Evolutionary conservation across 2,797 vertebrate species (phyloP), one percentile per base, ranked within the genome.

Genomic region (Oophaga sylvatica): DNA sequence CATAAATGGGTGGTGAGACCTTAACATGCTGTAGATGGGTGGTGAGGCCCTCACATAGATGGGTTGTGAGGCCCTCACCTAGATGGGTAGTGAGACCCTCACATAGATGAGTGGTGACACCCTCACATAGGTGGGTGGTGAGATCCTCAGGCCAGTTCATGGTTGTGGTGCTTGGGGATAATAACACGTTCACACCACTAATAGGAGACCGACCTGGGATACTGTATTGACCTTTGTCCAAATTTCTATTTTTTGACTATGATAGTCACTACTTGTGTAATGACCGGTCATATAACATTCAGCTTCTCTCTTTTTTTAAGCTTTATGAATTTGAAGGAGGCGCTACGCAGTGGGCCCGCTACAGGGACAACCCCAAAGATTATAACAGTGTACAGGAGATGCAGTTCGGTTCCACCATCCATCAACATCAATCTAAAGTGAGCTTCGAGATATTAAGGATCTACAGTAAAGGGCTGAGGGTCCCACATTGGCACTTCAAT

Each of bases 401-500:
- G 91, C 90, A 82, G 2, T 94, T 95, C 86, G 94, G 94, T 0
- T 89, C 56, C 80, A 94, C 91, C 19, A 91, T 94, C 88, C 93
- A 94, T 5, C 87, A 29, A n/a, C 91, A 90, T 67, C 84, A 79
- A 15, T 94, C 93, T 81, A 88, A 92, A 77, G 91, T 93, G 90
- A 93, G 91, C 0, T 90, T 93, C 63, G 93, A 91, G 9, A 94
- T 92, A 6, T 71, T 95, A n/a, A 75, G 89, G 67, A 94, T 95
- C 89, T 92, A 92, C 31, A 91, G 91, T 90, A 84, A 90, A 41
- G 94, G 94, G 1, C 88, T 95, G 10, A 89, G 91, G 15, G 93
- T 82, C 10, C 94, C 94, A 65, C 93, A 94, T 2, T 94, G 95
- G 93, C 94, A 94, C 77, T 94, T 94, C 80, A 94, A 92, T 35